Evolutionary conservation across 1,140 invertebrate species (phyloP), one percentile per base, ranked within the genome.

Genomic region (Drosophila biarmipes): DNA sequence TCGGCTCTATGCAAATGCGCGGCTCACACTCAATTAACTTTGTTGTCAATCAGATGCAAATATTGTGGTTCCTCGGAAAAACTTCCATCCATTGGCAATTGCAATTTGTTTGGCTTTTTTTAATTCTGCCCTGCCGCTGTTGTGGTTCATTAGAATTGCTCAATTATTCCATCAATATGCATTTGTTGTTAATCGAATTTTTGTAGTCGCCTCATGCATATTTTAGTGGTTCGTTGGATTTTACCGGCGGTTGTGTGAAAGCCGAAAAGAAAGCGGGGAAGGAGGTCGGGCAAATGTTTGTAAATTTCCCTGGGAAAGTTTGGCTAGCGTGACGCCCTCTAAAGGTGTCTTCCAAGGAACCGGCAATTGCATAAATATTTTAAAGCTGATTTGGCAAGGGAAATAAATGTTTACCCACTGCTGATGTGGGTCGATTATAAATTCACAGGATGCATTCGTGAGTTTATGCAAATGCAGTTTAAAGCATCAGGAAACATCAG

Each of bases 161-260:
- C 87, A 90, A 87, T 90, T 90, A 90, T 90, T 90, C 82, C 82
- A 90, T 90, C 87, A 90, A 89, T 90, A 90, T 90, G 87, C 82
- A 80, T 74, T 72, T 84, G 80, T 79, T 73, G 82, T 82, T 87
- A 87, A 87, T 87, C 82, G 82, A 87, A 87, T 87, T 87, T 80
- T 67, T 42, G 49, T 35, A 35, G 53, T 45, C 78, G 78, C 73
- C 73, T 76, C 84, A 82, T 87, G 84, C 64, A 87, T 87, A 87
- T 89, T 84, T 87, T 77, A 89, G 67, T 82, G 74, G 53, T 52
- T 57, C 54, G 37, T 21, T 38, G 57, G 19, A 53, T 61, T 68
- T 42, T 42, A 14, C 51, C 21, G 42, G 51, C 14, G 37, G n/a
- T 51, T 42, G 48, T 55, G 49, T 73, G 71, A 40, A 46, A 29